Evolutionary conservation across 2,113 vertebrate species (phyloP), one percentile per base, ranked within the genome.

Genomic region (Sciurus niger): DNA sequence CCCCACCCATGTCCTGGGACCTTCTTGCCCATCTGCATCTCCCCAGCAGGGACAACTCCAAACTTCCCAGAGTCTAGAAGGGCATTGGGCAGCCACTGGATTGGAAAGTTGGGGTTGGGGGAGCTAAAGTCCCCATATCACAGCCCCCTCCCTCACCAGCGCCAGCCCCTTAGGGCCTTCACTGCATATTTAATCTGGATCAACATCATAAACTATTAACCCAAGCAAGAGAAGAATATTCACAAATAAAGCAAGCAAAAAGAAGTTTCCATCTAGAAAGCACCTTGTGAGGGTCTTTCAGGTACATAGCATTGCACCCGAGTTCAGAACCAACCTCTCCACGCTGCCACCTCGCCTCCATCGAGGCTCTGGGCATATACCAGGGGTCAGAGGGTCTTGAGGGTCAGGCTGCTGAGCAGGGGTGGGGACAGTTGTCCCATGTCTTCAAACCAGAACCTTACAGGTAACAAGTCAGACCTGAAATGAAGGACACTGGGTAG

Each of bases 381-480:
- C 46, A 48, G 46, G 43, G 16, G 67, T 73, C 4, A 4, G 24
- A 63, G 67, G 30, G 17, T 60, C 78, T 0, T 53, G 28, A 70
- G 65, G 55, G 92, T 83, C 68, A 46, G 68, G 32, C 6, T 1
- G n/a, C 37, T 14, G 3, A 24, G 32, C 28, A 6, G 13, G 43
- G 46, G 55, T 40, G 55, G 16, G 79, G 74, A 30, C 12, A 13
- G 13, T 18, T 18, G 30, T 82, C 5, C 5, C 18, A 8, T 40
- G 89, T 55, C 34, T 20, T 58, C 80, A 53, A 34, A 87, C 12
- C 76, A 55, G 9, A 88, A 94, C 65, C 67, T 70, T 78, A 91
- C 96, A 96, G 96, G 96, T 94, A 89, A 93, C 37, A 10, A 79
- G 65, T 46, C 84, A 73, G 77, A 79, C 30, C 89, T 3, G 48